Conservation (phyloP, 2,113 vertebrate genomes). For the Takifugu bimaculatus region DNA sequence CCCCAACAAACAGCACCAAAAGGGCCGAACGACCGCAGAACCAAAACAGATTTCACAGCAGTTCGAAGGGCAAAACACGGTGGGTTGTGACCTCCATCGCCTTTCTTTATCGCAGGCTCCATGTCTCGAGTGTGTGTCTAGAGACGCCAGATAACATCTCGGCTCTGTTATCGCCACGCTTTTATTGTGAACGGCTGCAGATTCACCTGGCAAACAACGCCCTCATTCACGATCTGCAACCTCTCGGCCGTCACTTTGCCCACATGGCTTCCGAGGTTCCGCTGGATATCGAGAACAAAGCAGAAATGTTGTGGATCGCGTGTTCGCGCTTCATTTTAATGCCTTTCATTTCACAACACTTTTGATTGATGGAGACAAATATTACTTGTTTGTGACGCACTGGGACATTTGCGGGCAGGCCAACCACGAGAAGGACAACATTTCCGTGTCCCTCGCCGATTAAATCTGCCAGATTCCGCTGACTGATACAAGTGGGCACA, state of each 20-base stretch:
- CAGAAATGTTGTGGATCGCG: no score
- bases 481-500: conserved; percentile 35
- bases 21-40: conserved; percentile 2
- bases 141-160: conserved; percentile 43
- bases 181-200: conserved; percentile 45
- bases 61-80: conserved; percentile 44
- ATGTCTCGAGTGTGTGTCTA: conserved; percentile 7
- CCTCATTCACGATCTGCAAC: conserved; percentile 11
- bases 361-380: no score
- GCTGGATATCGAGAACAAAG: no score
- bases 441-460: conserved; percentile 32
- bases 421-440: conserved; percentile 15
- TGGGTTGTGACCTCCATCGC: conserved; percentile 43
- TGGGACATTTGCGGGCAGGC: conserved; percentile 15
- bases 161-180: conserved; percentile 29
- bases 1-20: not conserved
- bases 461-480: conserved; percentile 42
- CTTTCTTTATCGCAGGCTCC: conserved; percentile 12
- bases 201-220: conserved; percentile 53
- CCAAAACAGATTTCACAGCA: conserved; percentile 45
- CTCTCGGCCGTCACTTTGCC: conserved; percentile 34
- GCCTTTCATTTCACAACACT: no score
- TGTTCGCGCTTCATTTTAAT: no score
- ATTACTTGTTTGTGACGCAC: conserved; percentile 6
- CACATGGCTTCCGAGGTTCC: not conserved